Evolutionary conservation across 2,113 vertebrate genomes (phyloP).

Genomic region (Pseudopipra pipra): DNA sequence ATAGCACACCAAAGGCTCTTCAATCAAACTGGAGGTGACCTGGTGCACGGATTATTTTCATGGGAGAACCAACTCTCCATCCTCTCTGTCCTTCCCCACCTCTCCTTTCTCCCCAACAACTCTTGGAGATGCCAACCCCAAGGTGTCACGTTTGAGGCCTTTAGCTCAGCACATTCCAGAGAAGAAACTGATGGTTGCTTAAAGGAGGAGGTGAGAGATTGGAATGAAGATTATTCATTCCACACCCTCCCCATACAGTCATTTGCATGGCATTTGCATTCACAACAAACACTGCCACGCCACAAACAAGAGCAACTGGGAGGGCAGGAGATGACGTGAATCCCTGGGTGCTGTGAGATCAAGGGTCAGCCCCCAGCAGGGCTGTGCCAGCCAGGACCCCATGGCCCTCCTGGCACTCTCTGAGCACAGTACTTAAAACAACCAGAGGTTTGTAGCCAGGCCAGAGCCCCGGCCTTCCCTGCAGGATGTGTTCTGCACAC

Average conservation of each 20-base stretch:
- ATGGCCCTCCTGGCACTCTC: not conserved
- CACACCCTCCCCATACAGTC: not conserved
- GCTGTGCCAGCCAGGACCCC: not conserved
- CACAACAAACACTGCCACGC: not conserved
- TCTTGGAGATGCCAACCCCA: not conserved
- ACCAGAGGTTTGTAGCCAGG: not conserved
- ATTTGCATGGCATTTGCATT: not conserved
- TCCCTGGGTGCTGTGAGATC: fast-evolving
- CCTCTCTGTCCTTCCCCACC: not conserved
- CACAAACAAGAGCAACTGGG: not conserved
- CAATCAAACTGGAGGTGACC: not conserved
- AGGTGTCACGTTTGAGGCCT: not conserved
- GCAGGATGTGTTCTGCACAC: not conserved
- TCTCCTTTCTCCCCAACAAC: not conserved
- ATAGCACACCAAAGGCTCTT: not conserved
- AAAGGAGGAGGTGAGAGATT: not conserved
- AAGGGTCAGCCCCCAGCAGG: not conserved
- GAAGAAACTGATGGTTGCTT: not conserved
- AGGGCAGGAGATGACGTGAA: not conserved
- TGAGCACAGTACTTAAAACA: not conserved
- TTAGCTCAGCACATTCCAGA: not conserved
- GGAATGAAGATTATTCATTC: not conserved
- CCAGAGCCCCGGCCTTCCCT: not conserved
- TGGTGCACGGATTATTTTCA: not conserved
- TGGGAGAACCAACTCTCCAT: not conserved